Percentiles rank a stretch among this genome's conserved stretches.
Conservation (phyloP, 2,797 vertebrate species). For the Malurus splendens region DNA sequence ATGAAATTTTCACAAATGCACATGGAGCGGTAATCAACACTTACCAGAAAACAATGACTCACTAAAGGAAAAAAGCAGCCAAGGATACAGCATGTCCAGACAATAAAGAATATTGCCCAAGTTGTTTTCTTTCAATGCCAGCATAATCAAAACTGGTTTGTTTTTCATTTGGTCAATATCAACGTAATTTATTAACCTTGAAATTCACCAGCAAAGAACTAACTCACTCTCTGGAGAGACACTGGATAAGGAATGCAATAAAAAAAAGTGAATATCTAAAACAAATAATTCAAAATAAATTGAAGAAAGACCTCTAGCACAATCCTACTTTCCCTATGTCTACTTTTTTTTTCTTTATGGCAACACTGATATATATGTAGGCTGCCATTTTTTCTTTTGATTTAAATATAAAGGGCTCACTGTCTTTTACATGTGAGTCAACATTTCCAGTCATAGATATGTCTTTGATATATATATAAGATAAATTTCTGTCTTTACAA, state of each 20-base stretch:
- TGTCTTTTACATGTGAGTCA: not conserved
- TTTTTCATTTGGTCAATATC: not conserved
- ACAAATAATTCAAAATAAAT: not conserved
- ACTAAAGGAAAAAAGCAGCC: constrained; percentile 42
- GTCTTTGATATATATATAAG: not conserved
- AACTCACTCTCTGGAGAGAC: not conserved
- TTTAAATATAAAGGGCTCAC: not conserved
- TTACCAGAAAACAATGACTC: constrained; percentile 54
- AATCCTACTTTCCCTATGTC: not conserved
- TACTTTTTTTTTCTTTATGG: not conserved
- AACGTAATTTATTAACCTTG: not conserved
- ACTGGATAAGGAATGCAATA: not conserved
- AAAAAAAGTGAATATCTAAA: not conserved
- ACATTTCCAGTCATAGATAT: not conserved
- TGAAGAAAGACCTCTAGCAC: not conserved
- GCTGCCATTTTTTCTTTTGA: not conserved
- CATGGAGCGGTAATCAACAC: not conserved
- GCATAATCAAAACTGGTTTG: constrained; percentile 43
- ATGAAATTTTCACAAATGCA: not conserved
- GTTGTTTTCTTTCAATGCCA: constrained; percentile 45
- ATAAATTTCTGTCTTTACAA: not conserved
- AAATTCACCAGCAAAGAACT: not conserved
- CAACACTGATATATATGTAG: not conserved
- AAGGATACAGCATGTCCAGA: constrained; percentile 41
- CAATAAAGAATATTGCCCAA: constrained; percentile 31